Percentiles rank a stretch among this genome's conserved stretches.
phyloP scores from a whole-genome alignment of 2,797 vertebrate species.

The Muscicapa comitata region DNA sequence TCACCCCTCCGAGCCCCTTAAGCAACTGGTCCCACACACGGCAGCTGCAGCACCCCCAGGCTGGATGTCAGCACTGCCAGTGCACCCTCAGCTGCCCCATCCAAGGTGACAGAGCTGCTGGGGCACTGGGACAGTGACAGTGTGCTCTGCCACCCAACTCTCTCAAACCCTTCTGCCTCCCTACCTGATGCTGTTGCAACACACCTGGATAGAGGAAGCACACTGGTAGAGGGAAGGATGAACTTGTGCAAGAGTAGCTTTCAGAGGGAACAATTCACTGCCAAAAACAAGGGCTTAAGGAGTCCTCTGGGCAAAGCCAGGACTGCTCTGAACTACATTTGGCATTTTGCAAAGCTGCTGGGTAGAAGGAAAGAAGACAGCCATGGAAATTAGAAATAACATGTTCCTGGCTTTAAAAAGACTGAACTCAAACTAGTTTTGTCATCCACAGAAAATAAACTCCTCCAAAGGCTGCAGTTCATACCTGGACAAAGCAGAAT shows the following conservation, averaged over 20 bases:
- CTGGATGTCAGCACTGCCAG: accelerated
- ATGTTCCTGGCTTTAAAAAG: background rate
- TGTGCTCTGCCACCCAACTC: background rate
- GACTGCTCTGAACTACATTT: background rate
- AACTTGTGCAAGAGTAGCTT: background rate
- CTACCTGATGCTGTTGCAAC: background rate
- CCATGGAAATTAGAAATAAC: background rate
- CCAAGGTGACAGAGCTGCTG: background rate
- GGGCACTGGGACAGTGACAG: background rate
- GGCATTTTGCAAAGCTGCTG: background rate
- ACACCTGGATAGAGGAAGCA: background rate
- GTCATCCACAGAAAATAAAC: background rate
- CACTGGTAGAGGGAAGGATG: background rate
- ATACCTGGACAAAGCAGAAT: background rate
- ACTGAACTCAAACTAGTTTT: background rate
- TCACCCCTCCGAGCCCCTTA: background rate
- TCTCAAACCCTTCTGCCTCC: background rate
- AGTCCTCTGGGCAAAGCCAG: background rate
- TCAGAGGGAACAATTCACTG: background rate
- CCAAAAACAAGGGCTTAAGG: background rate
- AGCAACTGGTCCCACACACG: background rate
- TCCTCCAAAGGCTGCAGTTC: background rate
- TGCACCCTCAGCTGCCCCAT: background rate
- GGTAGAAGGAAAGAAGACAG: background rate
- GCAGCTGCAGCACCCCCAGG: background rate